Percentiles rank a stretch among this genome's conserved stretches.
phyloP scores from a whole-genome alignment of 2,113 vertebrate species.

The Caloenas nicobarica region DNA sequence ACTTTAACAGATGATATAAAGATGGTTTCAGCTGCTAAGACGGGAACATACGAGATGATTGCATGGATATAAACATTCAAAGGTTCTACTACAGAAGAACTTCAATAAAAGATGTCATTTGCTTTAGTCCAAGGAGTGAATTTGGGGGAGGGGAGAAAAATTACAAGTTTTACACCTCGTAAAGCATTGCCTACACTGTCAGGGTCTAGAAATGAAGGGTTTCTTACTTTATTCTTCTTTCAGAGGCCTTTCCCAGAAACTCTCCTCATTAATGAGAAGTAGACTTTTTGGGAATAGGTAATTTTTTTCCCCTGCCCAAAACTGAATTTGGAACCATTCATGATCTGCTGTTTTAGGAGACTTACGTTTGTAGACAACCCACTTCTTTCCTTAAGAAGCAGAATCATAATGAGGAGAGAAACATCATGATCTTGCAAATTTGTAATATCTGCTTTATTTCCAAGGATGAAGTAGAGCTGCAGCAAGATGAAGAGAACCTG shows the following conservation, averaged over 20 bases:
- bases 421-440: background rate
- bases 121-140: background rate
- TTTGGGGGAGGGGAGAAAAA: background rate
- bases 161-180: background rate
- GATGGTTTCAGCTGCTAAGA: background rate
- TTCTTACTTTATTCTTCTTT: background rate
- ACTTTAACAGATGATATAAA: background rate
- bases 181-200: background rate
- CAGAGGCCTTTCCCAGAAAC: background rate
- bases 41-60: background rate
- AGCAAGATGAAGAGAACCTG: conserved; percentile 87
- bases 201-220: background rate
- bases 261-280: background rate
- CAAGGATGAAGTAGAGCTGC: conserved; percentile 92
- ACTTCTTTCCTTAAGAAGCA: background rate
- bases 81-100: background rate
- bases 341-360: background rate
- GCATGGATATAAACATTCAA: background rate
- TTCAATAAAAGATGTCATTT: background rate
- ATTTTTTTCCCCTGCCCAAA: background rate
- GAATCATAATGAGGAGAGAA: background rate
- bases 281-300: background rate
- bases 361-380: background rate
- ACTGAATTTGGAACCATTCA: background rate
- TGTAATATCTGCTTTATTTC: conserved; percentile 40